These are phyloP conservation scores for Phalangium opilio DNA, from an alignment of 2,888 invertebrate genomes.

Conservation along the genomic window DNA sequence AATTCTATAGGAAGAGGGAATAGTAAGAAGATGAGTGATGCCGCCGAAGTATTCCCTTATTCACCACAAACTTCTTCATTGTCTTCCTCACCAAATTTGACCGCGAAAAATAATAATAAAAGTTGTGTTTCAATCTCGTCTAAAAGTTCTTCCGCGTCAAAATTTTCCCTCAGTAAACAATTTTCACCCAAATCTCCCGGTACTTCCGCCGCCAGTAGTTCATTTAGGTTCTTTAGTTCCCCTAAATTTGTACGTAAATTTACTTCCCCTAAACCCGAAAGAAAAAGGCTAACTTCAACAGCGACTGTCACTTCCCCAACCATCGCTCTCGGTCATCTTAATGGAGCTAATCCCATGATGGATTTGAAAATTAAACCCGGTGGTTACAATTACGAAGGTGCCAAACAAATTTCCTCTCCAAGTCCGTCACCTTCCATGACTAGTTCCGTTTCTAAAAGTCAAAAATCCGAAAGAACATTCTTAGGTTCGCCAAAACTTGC, in stretches of 20 bases:
- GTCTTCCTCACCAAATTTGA: not conserved
- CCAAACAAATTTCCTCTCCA: no score
- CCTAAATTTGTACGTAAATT: slow-evolving; percentile 20
- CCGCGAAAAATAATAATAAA: not conserved
- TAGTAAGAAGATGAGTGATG: no score
- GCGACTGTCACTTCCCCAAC: not conserved
- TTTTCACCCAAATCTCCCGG: slow-evolving; percentile 1
- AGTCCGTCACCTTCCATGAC: no score
- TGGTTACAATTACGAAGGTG: no score
- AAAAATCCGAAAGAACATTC: slow-evolving; percentile 11
- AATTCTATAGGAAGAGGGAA: no score
- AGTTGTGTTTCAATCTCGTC: not conserved
- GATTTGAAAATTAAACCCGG: no score
- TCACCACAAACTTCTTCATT: not conserved
- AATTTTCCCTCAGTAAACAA: not conserved
- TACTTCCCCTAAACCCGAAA: slow-evolving; percentile 19
- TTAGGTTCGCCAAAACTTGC: slow-evolving; percentile 17
- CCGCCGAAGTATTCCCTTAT: no score
- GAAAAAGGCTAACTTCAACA: slow-evolving; percentile 7
- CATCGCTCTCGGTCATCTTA: not conserved
- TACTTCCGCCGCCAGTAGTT: slow-evolving; percentile 7
- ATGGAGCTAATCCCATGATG: not conserved
- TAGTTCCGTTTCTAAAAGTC: slow-evolving; percentile 4
- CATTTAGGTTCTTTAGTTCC: slow-evolving; percentile 19
- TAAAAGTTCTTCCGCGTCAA: not conserved